A percentile compares a stretch with the other conserved stretches of the same genome.
Evolutionary conservation across 2,888 invertebrate species (phyloP).

Genomic region (Harmothoe impar): DNA sequence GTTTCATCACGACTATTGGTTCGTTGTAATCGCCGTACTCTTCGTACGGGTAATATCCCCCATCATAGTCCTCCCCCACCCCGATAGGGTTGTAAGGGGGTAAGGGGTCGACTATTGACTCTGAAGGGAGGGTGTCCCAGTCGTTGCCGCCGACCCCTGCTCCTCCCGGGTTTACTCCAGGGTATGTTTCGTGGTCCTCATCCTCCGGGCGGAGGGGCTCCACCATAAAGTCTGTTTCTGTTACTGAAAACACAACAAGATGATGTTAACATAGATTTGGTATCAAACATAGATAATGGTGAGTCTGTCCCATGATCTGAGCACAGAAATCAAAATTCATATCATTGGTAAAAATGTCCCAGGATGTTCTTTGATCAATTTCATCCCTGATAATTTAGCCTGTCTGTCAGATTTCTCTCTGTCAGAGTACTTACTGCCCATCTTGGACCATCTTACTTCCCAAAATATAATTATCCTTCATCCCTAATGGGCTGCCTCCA

Average conservation of each 20-base stretch:
- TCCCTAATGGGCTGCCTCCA: no score
- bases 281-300: no score
- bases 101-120: not conserved
- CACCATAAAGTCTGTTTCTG: not conserved
- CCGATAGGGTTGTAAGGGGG: not conserved
- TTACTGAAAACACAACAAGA: not conserved
- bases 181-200: not conserved
- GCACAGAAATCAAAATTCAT: no score
- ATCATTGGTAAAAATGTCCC: no score
- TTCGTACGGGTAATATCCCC: not conserved
- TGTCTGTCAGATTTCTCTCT: no score
- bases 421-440: no score
- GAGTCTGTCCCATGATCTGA: no score
- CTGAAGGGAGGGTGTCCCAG: not conserved
- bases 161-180: not conserved
- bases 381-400: no score
- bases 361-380: no score
- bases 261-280: not conserved
- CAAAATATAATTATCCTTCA: no score
- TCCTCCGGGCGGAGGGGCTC: not conserved
- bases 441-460: no score
- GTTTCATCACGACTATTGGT: no score
- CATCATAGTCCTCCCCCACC: constrained; percentile 11
- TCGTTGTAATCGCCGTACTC: not conserved
- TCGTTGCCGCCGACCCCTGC: not conserved